A percentile compares a stretch with the other conserved stretches of the same genome.
These are phyloP conservation scores for Hofmannophila pseudospretella DNA, from an alignment of 2,888 invertebrate genomes.

Conservation along the genomic window DNA sequence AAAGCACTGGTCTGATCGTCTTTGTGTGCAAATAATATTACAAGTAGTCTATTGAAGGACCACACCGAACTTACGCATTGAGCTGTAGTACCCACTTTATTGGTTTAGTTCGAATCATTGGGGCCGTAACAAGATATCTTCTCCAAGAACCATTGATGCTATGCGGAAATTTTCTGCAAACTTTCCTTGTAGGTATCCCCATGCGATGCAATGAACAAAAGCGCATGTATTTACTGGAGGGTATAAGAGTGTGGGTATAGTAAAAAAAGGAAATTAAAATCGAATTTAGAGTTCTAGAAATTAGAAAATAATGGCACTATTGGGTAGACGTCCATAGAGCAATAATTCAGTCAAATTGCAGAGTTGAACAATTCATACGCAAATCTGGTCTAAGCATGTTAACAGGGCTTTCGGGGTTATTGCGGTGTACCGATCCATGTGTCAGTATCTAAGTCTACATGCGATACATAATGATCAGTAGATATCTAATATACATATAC, in stretches of 20 bases:
- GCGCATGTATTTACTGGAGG: conserved; percentile 10
- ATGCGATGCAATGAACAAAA: conserved; percentile 19
- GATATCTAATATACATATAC: too few relatives aligned
- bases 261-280: too few relatives aligned
- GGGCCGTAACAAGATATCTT: conserved; percentile 41
- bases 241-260: conserved; percentile 16
- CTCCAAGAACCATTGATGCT: conserved; percentile 36
- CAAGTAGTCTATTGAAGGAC: conserved; percentile 58
- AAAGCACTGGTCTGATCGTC: conserved; percentile 49
- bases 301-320: conserved; percentile 34
- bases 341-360: conserved; percentile 55
- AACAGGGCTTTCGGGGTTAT: conserved; percentile 61
- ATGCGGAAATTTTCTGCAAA: conserved; percentile 27
- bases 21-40: conserved; percentile 70
- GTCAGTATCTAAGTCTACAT: conserved; percentile 19
- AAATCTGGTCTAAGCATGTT: conserved; percentile 69
- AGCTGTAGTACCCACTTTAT: conserved; percentile 25
- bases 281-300: conserved; percentile 27
- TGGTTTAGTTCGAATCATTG: conserved; percentile 28
- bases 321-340: conserved; percentile 38
- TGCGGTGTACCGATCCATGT: conserved; percentile 56
- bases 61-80: conserved; percentile 47
- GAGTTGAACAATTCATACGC: conserved; percentile 66
- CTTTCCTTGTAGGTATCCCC: conserved; percentile 27
- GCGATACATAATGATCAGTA: conserved; percentile 18